Percentiles rank a stretch among this genome's conserved stretches.
phyloP scores from a whole-genome alignment of 1,140 invertebrate species.

The Hylyphantes graminicola region DNA sequence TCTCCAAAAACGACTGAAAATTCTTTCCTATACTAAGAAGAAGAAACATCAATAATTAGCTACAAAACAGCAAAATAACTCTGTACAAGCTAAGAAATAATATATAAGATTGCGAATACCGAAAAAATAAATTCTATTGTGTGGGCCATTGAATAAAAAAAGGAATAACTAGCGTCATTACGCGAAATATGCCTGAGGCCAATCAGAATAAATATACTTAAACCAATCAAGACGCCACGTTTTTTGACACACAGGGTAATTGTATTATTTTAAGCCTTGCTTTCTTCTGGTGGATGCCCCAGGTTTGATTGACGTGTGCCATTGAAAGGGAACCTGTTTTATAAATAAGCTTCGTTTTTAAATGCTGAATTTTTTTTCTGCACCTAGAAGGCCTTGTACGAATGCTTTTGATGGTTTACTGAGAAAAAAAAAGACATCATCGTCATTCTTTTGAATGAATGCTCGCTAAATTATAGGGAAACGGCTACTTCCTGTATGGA shows the following conservation, averaged over 20 bases:
- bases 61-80: slow-evolving; percentile 1
- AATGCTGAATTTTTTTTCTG: slow-evolving; percentile 6
- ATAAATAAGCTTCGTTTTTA: slow-evolving; percentile 27
- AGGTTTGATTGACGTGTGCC: slow-evolving; percentile 29
- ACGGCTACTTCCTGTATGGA: no score
- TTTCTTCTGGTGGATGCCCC: slow-evolving; percentile 16
- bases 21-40: no score
- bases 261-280: slow-evolving; percentile 35
- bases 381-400: background rate
- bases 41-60: background rate
- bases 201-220: slow-evolving; percentile 8
- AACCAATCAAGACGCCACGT: slow-evolving; percentile 7
- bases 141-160: background rate
- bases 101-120: background rate
- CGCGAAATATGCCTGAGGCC: slow-evolving; percentile 8
- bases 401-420: background rate
- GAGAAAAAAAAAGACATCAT: background rate
- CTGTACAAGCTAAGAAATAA: slow-evolving; percentile 13
- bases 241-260: slow-evolving; percentile 33
- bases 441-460: no score
- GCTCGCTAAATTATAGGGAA: no score
- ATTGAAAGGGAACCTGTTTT: slow-evolving; percentile 34
- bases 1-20: background rate
- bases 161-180: slow-evolving; percentile 36
- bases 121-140: slow-evolving; percentile 7